These are phyloP conservation scores for Tretioscincus oriximinensis DNA, from an alignment of 2,113 vertebrate species.

Conservation along the genomic window DNA sequence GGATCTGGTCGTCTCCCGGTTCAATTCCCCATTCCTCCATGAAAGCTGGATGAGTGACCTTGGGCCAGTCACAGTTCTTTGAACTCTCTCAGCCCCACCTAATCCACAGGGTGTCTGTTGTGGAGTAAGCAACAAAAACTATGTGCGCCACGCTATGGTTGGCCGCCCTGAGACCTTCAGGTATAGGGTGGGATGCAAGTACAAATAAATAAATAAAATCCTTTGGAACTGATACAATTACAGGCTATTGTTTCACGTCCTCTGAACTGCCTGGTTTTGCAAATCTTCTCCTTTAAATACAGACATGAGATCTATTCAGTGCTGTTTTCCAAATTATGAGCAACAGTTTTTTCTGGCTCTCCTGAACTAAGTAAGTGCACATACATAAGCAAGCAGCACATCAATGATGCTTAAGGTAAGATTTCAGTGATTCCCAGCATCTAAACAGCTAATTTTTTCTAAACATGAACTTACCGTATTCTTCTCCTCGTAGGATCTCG, in stretches of 20 bases:
- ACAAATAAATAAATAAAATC: too few relatives aligned
- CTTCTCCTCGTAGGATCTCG: conserved; percentile 95
- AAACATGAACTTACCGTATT: conserved; percentile 83
- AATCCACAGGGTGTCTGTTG: too few relatives aligned
- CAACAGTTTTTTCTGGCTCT: too few relatives aligned
- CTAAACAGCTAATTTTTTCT: neutral
- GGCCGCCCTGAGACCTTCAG: too few relatives aligned
- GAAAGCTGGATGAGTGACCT: too few relatives aligned
- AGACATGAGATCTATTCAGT: neutral
- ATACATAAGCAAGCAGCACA: neutral
- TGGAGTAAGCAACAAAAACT: too few relatives aligned
- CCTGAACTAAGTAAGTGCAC: accelerated
- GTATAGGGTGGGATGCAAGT: too few relatives aligned
- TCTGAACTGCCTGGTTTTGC: neutral
- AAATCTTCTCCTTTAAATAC: neutral
- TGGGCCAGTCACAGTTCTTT: too few relatives aligned
- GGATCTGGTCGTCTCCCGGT: too few relatives aligned
- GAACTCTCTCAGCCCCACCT: too few relatives aligned
- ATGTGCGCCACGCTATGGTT: too few relatives aligned
- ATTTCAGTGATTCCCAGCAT: neutral
- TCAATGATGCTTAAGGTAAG: neutral
- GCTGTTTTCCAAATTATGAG: neutral
- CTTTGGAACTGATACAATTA: neutral
- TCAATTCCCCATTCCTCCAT: too few relatives aligned
- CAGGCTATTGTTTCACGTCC: neutral